Conservation (phyloP, 2,797 vertebrate species). For the Crenichthys baileyi region DNA sequence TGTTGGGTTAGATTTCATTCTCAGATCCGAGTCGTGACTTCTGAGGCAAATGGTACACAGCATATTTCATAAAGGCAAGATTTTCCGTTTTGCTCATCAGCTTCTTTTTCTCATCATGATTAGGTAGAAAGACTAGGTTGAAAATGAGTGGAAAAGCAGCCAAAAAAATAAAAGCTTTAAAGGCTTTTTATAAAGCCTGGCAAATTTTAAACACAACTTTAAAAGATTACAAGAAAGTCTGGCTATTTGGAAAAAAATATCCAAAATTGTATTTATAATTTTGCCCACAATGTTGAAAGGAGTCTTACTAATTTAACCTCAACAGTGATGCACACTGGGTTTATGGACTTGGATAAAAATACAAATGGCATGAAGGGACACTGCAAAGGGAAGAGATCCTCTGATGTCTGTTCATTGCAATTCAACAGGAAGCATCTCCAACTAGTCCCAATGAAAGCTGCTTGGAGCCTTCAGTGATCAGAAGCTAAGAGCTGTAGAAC, state of each 20-base stretch:
- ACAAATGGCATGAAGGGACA: constrained; percentile 27
- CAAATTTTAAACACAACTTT: background rate
- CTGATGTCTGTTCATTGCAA: constrained; percentile 56
- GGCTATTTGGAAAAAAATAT: background rate
- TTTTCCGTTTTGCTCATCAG: background rate
- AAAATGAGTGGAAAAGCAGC: background rate
- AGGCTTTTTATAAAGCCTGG: background rate
- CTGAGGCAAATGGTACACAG: background rate
- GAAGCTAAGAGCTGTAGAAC: constrained; percentile 36
- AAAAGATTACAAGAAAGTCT: background rate
- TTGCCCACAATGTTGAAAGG: constrained; percentile 16
- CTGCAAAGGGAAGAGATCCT: constrained; percentile 29
- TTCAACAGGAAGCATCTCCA: constrained; percentile 49
- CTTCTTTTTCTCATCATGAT: too few relatives aligned
- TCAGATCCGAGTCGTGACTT: background rate
- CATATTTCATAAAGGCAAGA: background rate
- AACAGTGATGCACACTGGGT: constrained; percentile 20
- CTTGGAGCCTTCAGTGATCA: constrained; percentile 53
- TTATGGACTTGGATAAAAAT: constrained; percentile 35
- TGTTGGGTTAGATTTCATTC: background rate
- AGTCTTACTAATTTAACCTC: constrained; percentile 17
- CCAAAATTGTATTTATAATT: background rate
- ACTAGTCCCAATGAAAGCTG: constrained; percentile 36
- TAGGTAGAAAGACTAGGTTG: background rate
- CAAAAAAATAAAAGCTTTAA: background rate